A percentile compares a stretch with the other conserved stretches of the same genome.
phyloP scores from a whole-genome alignment of 2,113 vertebrate species.

The Caloenas nicobarica region DNA sequence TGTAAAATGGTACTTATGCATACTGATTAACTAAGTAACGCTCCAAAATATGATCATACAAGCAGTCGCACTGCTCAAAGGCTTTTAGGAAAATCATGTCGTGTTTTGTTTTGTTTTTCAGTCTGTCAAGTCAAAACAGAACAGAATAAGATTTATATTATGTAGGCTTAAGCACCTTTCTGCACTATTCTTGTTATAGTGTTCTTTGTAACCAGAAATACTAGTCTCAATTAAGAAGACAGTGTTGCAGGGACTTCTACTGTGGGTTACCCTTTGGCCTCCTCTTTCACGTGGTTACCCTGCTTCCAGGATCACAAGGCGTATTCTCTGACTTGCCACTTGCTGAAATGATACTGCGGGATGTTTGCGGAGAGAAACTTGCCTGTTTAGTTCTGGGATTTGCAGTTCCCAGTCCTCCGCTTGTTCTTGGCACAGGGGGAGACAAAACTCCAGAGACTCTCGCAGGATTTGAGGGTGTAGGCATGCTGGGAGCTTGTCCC shows the following conservation, averaged over 20 bases:
- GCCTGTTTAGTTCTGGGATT: not conserved
- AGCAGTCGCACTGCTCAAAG: not conserved
- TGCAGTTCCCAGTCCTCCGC: not conserved
- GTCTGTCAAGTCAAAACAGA: not conserved
- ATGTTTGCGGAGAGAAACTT: not conserved
- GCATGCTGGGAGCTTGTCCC: fast-evolving
- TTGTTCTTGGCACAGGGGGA: not conserved
- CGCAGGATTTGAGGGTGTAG: not conserved
- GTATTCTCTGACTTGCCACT: not conserved
- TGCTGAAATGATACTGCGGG: not conserved
- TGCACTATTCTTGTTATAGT: not conserved
- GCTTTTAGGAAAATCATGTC: not conserved
- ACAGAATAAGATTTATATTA: not conserved
- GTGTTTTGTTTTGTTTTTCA: not conserved
- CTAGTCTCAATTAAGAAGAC: not conserved
- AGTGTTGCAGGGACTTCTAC: not conserved
- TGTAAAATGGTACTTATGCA: not conserved
- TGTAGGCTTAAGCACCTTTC: not conserved
- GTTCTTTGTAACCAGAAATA: not conserved
- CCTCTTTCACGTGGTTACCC: not conserved
- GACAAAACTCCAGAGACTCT: not conserved
- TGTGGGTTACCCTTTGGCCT: not conserved
- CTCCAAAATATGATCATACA: not conserved
- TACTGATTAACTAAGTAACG: not conserved
- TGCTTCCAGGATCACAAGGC: not conserved